These are phyloP conservation scores for Physeter macrocephalus DNA, from an alignment of 2,113 vertebrate genomes.

Conservation along the genomic window DNA sequence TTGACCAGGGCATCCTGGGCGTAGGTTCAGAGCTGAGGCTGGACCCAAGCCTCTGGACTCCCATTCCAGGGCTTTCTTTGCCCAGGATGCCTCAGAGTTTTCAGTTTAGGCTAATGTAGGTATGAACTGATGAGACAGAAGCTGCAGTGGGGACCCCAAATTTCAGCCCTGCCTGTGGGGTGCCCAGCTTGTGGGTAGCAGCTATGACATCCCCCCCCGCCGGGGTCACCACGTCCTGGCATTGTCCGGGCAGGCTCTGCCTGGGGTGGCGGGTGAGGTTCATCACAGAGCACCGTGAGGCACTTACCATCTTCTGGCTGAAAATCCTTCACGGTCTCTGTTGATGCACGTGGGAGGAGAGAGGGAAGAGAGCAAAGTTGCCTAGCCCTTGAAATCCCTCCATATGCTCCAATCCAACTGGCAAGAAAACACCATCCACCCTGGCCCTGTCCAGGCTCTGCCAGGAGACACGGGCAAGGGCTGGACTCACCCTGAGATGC, in stretches of 20 bases:
- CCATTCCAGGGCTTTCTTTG: not conserved
- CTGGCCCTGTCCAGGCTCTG: rapidly evolving
- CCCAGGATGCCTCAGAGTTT: not conserved
- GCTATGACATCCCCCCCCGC: not conserved
- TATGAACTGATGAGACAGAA: not conserved
- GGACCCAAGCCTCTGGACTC: not conserved
- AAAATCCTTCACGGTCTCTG: not conserved
- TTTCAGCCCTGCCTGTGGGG: not conserved
- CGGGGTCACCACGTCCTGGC: too few species aligned
- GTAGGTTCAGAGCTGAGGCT: not conserved
- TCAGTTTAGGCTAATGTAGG: not conserved
- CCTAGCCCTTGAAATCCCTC: not conserved
- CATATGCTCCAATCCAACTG: not conserved
- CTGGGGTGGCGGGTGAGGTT: not conserved
- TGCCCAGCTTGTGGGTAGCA: not conserved
- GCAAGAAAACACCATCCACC: not conserved
- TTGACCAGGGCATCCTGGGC: not conserved
- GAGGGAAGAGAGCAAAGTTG: not conserved
- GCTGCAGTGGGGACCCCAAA: not conserved
- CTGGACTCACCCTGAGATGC: not conserved
- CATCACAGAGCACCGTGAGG: not conserved
- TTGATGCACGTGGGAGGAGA: not conserved
- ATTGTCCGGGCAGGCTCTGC: not conserved
- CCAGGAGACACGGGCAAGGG: not conserved
- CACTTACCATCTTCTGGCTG: not conserved